Base-by-base conservation (phyloP, 1,140 invertebrate species). In the Eupeodes corollae region DNA sequence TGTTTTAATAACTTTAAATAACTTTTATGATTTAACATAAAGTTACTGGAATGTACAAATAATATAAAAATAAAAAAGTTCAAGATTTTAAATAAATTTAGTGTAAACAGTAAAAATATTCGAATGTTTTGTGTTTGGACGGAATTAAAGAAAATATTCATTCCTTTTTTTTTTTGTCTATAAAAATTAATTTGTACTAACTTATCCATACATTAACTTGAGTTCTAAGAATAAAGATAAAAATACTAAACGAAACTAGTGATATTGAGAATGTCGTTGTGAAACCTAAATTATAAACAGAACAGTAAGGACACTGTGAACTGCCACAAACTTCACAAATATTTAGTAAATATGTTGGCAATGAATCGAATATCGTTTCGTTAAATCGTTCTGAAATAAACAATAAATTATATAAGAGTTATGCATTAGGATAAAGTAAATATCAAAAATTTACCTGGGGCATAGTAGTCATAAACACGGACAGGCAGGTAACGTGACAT, bases 281-380 rank as follows among this genome's bases (percentile, higher is more conserved):
- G 55, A 59, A 58, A 16, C 80, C 82, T 33, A 77, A 67, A 57
- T 89, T 91, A 70, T 89, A 93, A 53, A 91, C 89, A 19, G 88
- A 84, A 71, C 93, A 98, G 65, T 97, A 97, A 0, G 93, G 93
- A 72, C 94, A 98, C 67, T 97, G 93, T 39, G 89, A 97, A 16
- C 91, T 96, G 31, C 93, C 94, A 65, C 93, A 98, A n/a, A 97
- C 93, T 64, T 96, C 90, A 63, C 93, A 98, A 52, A 98, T 94
- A 67, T 93, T 94, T 21, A 96, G 70, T 13, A 88, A 73, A 67
- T 93, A 93, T 3, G 91, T 85, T 19, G 88, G 80, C 40, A 90
- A 75, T 2, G 90, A 80, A 60, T 94, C 89, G 59, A 95, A 93
- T 69, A 97, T 86, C 0, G 85, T 84, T 73, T 94, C 89, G 61